These are phyloP conservation scores for Tylochromis polylepis DNA, from an alignment of 2,113 vertebrate genomes.

Conservation along the genomic window DNA sequence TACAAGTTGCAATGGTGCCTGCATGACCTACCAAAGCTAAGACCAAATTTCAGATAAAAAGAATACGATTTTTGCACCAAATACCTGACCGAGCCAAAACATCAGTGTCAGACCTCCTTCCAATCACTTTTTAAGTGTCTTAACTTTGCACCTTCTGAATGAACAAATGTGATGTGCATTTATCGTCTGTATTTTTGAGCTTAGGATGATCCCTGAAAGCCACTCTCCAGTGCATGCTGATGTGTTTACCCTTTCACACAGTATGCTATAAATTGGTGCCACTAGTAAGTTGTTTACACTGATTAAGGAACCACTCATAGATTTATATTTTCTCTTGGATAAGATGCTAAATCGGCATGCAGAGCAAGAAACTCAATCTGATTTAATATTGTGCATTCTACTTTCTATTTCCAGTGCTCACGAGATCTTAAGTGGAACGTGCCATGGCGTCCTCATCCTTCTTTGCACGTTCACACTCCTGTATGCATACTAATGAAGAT, in stretches of 20 bases:
- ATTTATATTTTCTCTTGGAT: background rate
- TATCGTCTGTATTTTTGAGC: background rate
- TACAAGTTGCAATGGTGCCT: background rate
- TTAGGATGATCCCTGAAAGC: background rate
- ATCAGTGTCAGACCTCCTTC: background rate
- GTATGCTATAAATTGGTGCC: background rate
- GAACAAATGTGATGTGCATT: background rate
- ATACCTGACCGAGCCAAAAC: background rate
- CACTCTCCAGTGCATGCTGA: background rate
- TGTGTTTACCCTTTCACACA: background rate
- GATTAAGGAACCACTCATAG: background rate
- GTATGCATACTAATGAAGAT: constrained; percentile 57
- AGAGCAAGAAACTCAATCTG: constrained; percentile 6
- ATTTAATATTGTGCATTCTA: constrained; percentile 9
- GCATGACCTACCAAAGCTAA: background rate
- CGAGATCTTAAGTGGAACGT: constrained; percentile 35
- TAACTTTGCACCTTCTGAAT: background rate
- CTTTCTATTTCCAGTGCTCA: background rate
- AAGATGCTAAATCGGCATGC: constrained; percentile 15
- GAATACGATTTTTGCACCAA: background rate
- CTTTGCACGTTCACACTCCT: constrained; percentile 29
- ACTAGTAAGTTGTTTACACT: background rate
- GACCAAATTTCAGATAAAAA: background rate
- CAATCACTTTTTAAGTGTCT: background rate
- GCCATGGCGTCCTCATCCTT: constrained; percentile 9